phyloP scores from a whole-genome alignment of 1,140 invertebrate genomes.

The Amphibalanus amphitrite region DNA sequence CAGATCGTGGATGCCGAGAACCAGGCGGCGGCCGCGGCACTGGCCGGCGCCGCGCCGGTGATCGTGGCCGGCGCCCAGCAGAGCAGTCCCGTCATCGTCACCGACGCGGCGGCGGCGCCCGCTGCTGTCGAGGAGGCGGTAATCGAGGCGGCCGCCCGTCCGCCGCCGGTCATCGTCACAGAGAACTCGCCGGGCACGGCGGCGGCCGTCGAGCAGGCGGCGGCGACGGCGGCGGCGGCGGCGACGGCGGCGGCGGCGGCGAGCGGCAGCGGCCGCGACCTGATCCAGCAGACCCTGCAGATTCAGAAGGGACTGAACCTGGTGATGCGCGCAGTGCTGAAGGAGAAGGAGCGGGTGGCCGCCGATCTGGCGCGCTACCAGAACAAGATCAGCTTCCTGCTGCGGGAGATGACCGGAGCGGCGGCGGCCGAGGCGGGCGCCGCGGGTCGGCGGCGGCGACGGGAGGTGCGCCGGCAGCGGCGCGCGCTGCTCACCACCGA shows the following conservation, averaged over 20 bases:
- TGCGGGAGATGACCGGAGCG: neutral
- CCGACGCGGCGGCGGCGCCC: no score
- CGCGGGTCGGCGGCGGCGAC: no score
- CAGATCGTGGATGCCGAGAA: neutral
- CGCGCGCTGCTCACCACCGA: neutral
- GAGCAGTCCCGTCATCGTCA: neutral
- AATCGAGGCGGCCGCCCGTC: no score
- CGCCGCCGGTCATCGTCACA: no score
- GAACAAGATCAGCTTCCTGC: neutral
- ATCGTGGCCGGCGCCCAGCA: neutral
- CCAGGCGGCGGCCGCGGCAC: no score
- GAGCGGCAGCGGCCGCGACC: neutral
- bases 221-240: no score
- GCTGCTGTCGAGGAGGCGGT: no score
- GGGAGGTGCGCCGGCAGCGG: neutral
- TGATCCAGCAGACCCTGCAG: neutral
- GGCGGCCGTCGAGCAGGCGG: neutral
- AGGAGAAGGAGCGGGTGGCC: neutral
- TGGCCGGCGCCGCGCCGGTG: neutral
- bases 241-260: no score
- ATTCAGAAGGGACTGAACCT: neutral
- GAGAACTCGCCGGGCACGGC: neutral
- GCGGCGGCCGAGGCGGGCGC: no score
- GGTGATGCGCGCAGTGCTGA: neutral
- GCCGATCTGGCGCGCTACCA: neutral